Evolutionary conservation across 2,797 vertebrate species (phyloP), one percentile per base, ranked within the genome.

Genomic region (Eptatretus atami): DNA sequence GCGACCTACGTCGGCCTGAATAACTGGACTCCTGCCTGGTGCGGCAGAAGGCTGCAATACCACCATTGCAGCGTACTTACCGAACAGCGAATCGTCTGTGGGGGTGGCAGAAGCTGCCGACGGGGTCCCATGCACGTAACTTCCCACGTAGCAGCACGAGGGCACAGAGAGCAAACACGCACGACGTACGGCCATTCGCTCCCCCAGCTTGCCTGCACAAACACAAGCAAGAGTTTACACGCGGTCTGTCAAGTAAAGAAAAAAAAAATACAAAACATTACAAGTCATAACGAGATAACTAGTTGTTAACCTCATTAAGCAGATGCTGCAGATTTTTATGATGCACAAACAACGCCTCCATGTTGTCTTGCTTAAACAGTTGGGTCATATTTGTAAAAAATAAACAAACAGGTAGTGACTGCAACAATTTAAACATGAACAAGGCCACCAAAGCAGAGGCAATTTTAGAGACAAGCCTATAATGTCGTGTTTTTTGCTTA

Each of bases 41-140:
- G 77, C 73, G 1, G 76, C 76, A 65, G 76, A 70, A 15, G 55
- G 55, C 55, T 19, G 55, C 63, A 79, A 85, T 53, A 86, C 63
- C 6, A 90, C 82, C 66, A 93, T 69, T 3, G 83, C 79, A 1
- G 77, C 85, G 0, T 90, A 93, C 13, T 79, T 80, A 9, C 86
- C 86, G 76, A 84, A 77, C 61, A 71, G 65, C 71, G 82, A 69
- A 13, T 77, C 76, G 64, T 67, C 15, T 15, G 70, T 65, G 1
- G 67, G 67, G 0, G 71, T 68, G 6, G 53, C 67, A 44, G 75
- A 72, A 6, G 68, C 61, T 1, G 70, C 68, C 25, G 72, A 66
- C 1, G 67, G 55, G 19, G 55, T 24, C 15, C 55, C 55, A 10
- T 60, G 55, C 15, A 60, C 55, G 55, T 60, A 60, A 24, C 15